Percentiles rank a stretch among this genome's conserved stretches.
Evolutionary conservation across 2,797 vertebrate species (phyloP).

Genomic region (Malacoraja senta): DNA sequence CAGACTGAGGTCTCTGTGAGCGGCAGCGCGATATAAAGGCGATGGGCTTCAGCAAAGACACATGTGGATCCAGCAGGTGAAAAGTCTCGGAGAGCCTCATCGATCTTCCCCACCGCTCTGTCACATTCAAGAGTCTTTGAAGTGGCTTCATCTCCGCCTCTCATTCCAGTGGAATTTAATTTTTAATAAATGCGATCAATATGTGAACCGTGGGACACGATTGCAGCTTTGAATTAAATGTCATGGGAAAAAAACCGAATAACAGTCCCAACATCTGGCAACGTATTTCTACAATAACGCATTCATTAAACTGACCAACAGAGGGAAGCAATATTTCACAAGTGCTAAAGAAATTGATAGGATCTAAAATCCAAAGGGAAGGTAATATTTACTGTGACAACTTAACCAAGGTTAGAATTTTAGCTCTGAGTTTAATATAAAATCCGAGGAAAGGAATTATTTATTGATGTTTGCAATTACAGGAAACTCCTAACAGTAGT

Average conservation of each 20-base stretch:
- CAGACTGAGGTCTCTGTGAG: neutral
- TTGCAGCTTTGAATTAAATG: constrained; percentile 34
- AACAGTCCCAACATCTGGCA: neutral
- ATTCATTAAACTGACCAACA: neutral
- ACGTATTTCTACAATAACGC: neutral
- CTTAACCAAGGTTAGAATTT: neutral
- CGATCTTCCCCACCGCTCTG: neutral
- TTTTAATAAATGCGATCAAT: constrained; percentile 29
- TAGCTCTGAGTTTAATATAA: neutral
- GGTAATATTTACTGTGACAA: neutral
- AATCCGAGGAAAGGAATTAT: neutral
- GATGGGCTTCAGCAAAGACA: constrained; percentile 32
- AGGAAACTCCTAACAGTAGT: neutral
- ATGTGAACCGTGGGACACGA: constrained; percentile 1
- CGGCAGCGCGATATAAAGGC: constrained; percentile 40
- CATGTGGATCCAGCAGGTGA: constrained; percentile 39
- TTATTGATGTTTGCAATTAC: neutral
- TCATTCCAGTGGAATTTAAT: constrained; percentile 31
- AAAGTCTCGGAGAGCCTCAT: neutral
- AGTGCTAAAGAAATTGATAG: neutral
- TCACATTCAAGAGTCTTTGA: neutral
- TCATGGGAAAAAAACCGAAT: neutral
- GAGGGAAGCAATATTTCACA: neutral
- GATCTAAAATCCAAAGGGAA: neutral
- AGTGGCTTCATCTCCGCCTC: neutral